Base-by-base conservation (phyloP, 2,888 invertebrate genomes). In the Cynaeus angustus region DNA sequence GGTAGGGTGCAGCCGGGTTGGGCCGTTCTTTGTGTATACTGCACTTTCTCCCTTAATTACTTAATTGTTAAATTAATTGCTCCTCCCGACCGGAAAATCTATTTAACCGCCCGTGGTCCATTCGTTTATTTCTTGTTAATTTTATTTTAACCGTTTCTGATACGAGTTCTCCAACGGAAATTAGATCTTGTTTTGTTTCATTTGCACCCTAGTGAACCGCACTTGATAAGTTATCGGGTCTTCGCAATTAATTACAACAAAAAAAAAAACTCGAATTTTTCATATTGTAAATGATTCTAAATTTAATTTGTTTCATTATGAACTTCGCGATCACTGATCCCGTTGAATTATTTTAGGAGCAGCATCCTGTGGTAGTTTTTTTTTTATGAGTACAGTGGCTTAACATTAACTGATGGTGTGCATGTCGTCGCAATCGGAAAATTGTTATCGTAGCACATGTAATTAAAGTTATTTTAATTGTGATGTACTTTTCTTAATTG, bases 291-390 rank as follows among this genome's bases (percentile, higher is more conserved):
- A 28, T 28, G 5, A n/a, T 33, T 33, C 33, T 33, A 33, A 9
- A 33, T 33, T 33, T 33, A n/a, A 9, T 50, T 50, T 28, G 50
- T 48, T 48, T 48, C 21, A 48, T 48, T 48, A 48, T 30, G n/a
- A 30, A 30, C 10, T 50, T 30, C 13, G 48, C 61, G 61, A 61
- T 28, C 61, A 61, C 16, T 61, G 61, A 61, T 61, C 61, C 61
- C 61, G 59, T 16, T 1, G 59, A 33, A 50, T 48, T 61, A 61
- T 61, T 61, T 61, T 38, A 12, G 61, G 61, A 61, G 48, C 50
- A 33, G 38, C 61, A 50, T 59, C 59, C 59, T 59, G 61, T 38
- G 61, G 48, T 43, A 46, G 12, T 21, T 6, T 45, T 43, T 6
- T 45, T 43, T 1, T 8, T 21, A 21, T 4, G 21, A 21, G 21